Conservation (phyloP, 2,113 vertebrate species). For the Sardina pilchardus region DNA sequence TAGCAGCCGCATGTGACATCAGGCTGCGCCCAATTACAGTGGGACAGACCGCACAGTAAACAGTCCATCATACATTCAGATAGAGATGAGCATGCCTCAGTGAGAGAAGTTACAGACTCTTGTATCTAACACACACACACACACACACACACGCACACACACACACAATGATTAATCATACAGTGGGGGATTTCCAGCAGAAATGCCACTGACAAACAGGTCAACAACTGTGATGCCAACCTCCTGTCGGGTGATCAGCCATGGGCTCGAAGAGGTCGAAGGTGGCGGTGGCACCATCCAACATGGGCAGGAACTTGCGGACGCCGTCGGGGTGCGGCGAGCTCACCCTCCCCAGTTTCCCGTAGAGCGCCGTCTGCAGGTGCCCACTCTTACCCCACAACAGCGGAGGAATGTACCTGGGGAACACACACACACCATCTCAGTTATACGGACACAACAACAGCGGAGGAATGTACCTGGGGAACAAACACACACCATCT, state of each 20-base stretch:
- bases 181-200: background rate
- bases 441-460: conserved; percentile 69
- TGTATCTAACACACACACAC: background rate
- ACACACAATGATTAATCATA: conserved; percentile 17
- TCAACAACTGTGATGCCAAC: conserved; percentile 67
- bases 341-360: conserved; percentile 93
- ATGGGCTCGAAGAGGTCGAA: conserved; percentile 96
- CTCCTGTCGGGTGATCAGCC: conserved; percentile 88
- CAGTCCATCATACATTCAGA: background rate
- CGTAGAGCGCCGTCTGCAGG: conserved; percentile 94
- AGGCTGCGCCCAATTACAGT: background rate
- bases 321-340: conserved; percentile 87
- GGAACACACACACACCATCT: conserved; percentile 47
- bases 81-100: background rate
- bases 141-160: background rate
- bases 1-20: background rate
- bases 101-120: background rate
- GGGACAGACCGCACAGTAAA: background rate
- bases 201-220: background rate
- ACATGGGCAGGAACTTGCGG: conserved; percentile 94
- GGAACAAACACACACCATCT: conserved; percentile 48
- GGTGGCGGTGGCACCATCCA: conserved; percentile 92
- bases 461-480: conserved; percentile 92
- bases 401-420: conserved; percentile 92
- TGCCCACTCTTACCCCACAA: conserved; percentile 98